These are phyloP conservation scores for Scrobipalpa costella DNA, from an alignment of 2,888 invertebrate species.

Conservation along the genomic window DNA sequence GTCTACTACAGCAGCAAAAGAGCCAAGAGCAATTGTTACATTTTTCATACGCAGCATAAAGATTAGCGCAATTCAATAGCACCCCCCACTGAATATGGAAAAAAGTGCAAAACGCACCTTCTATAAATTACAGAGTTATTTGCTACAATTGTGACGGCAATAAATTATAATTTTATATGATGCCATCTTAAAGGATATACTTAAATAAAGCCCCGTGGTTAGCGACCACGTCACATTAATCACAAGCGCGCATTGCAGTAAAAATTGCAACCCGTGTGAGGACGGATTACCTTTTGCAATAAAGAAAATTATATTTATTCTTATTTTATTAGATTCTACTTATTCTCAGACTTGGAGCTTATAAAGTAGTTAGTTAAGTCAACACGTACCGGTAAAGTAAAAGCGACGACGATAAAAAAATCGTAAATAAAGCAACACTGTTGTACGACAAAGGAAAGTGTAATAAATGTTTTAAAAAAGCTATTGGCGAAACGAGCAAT, in stretches of 20 bases:
- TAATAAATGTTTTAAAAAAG: constrained; percentile 14
- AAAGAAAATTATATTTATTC: constrained; percentile 8
- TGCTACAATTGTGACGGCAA: constrained; percentile 20
- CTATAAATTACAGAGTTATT: constrained; percentile 20
- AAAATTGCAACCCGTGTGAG: constrained; percentile 11
- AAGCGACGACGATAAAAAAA: neutral
- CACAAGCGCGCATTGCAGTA: constrained; percentile 18
- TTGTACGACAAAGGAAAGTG: constrained; percentile 12
- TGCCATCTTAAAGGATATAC: constrained; percentile 20
- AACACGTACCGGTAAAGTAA: neutral
- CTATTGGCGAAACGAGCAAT: constrained; percentile 10
- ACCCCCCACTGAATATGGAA: neutral
- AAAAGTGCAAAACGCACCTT: constrained; percentile 9
- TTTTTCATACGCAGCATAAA: constrained; percentile 26
- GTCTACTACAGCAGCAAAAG: neutral
- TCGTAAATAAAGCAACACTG: constrained; percentile 10
- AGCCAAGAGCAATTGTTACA: constrained; percentile 13
- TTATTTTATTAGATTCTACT: neutral
- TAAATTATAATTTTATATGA: constrained; percentile 25
- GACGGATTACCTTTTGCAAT: constrained; percentile 10
- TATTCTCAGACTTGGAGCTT: neutral
- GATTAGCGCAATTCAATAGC: constrained; percentile 10
- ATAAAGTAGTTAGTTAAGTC: neutral
- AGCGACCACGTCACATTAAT: constrained; percentile 23
- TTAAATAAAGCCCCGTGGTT: constrained; percentile 23